Evolutionary conservation across 2,888 invertebrate species (phyloP).

Genomic region (Hylaea fasciaria): DNA sequence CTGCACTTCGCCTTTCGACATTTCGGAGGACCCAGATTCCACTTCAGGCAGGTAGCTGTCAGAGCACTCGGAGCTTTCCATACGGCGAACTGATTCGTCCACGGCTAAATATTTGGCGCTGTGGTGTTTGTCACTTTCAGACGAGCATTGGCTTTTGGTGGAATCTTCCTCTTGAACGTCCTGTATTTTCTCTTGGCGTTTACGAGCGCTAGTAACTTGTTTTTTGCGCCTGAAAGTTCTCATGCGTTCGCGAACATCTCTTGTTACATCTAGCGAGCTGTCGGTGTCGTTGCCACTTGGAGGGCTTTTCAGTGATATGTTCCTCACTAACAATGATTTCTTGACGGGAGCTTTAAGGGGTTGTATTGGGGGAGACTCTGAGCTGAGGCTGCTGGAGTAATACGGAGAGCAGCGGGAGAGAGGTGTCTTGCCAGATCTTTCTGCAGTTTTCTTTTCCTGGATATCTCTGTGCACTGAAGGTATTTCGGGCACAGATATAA

Average conservation of each 20-base stretch:
- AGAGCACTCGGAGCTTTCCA: constrained; percentile 87
- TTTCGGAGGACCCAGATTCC: constrained; percentile 86
- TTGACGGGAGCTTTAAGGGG: constrained; percentile 87
- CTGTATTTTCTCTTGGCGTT: constrained; percentile 83
- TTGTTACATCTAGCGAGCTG: constrained; percentile 87
- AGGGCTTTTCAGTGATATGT: constrained; percentile 87
- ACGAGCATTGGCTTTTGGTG: constrained; percentile 80
- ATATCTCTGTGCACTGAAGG: constrained; percentile 76
- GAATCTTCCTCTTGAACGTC: constrained; percentile 83
- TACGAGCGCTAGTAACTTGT: constrained; percentile 85
- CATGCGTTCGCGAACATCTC: constrained; percentile 88
- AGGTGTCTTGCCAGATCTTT: constrained; percentile 82
- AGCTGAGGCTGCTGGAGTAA: constrained; percentile 90
- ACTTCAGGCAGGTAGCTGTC: constrained; percentile 89
- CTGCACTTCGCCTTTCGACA: constrained; percentile 81
- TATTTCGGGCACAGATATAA: constrained; percentile 84
- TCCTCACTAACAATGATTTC: constrained; percentile 85
- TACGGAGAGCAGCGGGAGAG: constrained; percentile 89
- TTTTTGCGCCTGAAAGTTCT: constrained; percentile 88
- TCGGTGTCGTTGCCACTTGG: constrained; percentile 91
- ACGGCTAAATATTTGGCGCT: constrained; percentile 70
- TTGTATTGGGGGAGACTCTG: constrained; percentile 89
- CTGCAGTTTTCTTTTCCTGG: constrained; percentile 72
- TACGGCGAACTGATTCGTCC: constrained; percentile 79
- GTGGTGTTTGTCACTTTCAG: constrained; percentile 79